phyloP scores from a whole-genome alignment of 2,888 invertebrate genomes.

The Hedya salicella region DNA sequence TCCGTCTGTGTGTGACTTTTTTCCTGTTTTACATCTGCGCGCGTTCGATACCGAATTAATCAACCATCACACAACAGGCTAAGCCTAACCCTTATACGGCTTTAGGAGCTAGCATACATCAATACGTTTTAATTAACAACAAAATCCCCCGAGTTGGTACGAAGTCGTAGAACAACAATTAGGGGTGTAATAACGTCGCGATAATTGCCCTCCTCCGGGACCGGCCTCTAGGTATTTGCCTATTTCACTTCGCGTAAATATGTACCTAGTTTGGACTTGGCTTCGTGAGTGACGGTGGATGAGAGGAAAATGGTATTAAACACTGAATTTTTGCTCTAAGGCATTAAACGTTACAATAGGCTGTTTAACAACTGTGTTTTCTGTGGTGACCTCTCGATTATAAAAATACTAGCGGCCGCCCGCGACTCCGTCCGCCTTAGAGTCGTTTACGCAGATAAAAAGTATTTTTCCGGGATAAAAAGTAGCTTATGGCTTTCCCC shows the following conservation, averaged over 20 bases:
- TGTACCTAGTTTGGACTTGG: conserved; percentile 15
- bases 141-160: conserved; percentile 52
- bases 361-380: no score
- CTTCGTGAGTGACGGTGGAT: not conserved
- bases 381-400: no score
- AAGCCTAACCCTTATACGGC: conserved; percentile 23
- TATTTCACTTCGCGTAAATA: conserved; percentile 47
- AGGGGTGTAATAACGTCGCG: conserved; percentile 61
- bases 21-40: not conserved
- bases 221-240: conserved; percentile 41
- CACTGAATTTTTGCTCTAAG: not conserved
- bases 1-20: no score
- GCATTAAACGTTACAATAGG: not conserved
- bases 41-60: conserved; percentile 14
- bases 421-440: no score
- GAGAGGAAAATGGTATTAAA: not conserved
- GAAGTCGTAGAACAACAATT: conserved; percentile 67
- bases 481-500: no score
- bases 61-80: conserved; percentile 4
- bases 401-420: no score
- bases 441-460: no score
- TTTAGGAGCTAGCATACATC: conserved; percentile 31
- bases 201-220: conserved; percentile 61
- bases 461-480: no score
- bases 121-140: conserved; percentile 54